phyloP scores from a whole-genome alignment of 2,797 vertebrate species.

The Channallabes apus region DNA sequence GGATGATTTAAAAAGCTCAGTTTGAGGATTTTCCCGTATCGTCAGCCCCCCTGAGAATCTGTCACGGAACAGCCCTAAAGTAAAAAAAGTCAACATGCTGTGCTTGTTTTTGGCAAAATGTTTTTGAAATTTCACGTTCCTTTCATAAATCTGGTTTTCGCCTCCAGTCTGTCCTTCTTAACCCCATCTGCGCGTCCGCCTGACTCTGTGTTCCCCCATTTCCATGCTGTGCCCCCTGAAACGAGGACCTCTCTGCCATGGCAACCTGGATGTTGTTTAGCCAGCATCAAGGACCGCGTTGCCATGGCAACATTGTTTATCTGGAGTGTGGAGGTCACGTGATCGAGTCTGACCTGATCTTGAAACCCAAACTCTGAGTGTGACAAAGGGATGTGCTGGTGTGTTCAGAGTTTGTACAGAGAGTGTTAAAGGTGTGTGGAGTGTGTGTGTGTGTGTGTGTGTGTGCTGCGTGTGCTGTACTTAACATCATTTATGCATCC shows the following conservation, averaged over 20 bases:
- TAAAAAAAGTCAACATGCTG: background rate
- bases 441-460: background rate
- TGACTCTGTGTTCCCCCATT: background rate
- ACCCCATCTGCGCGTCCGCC: background rate
- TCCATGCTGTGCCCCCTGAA: background rate
- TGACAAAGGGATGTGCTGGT: background rate
- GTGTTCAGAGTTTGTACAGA: background rate
- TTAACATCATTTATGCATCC: background rate
- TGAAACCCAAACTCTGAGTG: background rate
- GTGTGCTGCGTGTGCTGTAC: background rate
- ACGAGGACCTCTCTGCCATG: constrained; percentile 7
- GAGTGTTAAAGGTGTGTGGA: background rate
- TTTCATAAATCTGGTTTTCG: background rate
- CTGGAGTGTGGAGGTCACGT: background rate
- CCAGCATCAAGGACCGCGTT: background rate
- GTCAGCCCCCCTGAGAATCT: background rate
- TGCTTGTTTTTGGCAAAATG: background rate
- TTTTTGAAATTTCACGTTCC: background rate
- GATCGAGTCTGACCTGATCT: background rate
- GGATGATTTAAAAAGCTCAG: background rate
- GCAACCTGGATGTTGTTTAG: constrained; percentile 20
- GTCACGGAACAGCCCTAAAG: background rate
- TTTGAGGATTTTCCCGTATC: background rate
- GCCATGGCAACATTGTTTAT: constrained; percentile 33
- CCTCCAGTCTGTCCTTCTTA: background rate